Conservation (phyloP, 1,140 invertebrate genomes). For the Paramacrobiotus metropolitanus region DNA sequence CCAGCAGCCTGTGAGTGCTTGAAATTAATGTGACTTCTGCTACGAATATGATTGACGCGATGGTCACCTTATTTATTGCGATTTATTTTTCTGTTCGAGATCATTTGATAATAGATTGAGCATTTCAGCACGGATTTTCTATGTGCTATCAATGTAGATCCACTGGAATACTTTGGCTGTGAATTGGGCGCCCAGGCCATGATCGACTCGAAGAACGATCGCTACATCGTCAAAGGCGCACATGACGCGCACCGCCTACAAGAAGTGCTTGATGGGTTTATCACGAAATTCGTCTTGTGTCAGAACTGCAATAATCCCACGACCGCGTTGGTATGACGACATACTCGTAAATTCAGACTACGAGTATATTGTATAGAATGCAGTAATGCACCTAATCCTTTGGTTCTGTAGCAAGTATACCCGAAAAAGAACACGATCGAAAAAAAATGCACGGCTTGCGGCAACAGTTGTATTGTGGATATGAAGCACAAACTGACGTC, state of each 20-base stretch:
- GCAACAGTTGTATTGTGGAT: conserved; percentile 56
- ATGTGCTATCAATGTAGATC: conserved; percentile 35
- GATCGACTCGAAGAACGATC: conserved; percentile 94
- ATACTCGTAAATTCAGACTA: background rate
- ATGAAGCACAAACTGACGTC: conserved; percentile 90
- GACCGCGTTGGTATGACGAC: conserved; percentile 50
- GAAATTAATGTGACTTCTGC: background rate
- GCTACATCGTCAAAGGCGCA: conserved; percentile 96
- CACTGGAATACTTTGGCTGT: conserved; percentile 99
- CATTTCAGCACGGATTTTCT: no score
- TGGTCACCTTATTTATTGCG: no score
- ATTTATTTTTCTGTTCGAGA: conserved; percentile 9
- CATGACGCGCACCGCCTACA: conserved; percentile 91
- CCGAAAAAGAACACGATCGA: conserved; percentile 71
- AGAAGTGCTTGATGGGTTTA: conserved; percentile 86
- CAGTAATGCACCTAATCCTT: background rate
- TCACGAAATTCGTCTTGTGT: conserved; percentile 89
- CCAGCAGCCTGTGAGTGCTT: conserved; percentile 76
- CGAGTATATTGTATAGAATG: no score
- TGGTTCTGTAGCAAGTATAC: conserved; percentile 21
- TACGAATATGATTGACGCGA: conserved; percentile 8
- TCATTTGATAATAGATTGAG: no score
- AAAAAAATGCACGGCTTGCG: conserved; percentile 91
- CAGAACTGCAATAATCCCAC: conserved; percentile 96
- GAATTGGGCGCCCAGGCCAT: conserved; percentile 96